Conservation (phyloP, 2,113 vertebrate species). For the Sturnira hondurensis region DNA sequence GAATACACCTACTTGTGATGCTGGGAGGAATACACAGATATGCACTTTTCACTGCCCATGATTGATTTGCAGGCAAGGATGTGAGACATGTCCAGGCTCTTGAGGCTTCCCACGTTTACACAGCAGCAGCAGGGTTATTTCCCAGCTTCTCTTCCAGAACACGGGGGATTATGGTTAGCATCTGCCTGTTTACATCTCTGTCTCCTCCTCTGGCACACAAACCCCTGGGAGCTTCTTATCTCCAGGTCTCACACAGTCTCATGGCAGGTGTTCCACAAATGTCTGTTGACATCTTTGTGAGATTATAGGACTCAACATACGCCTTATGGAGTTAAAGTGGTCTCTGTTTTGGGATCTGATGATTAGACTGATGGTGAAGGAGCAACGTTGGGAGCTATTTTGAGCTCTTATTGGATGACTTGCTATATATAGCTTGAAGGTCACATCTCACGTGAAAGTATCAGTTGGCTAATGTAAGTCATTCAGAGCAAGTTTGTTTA, state of each 20-base stretch:
- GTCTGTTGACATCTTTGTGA: background rate
- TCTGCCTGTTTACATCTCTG: background rate
- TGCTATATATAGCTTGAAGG: conserved; percentile 25
- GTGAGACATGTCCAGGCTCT: background rate
- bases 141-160: background rate
- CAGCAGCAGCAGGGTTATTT: background rate
- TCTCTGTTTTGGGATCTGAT: background rate
- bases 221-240: background rate
- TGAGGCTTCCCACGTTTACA: background rate
- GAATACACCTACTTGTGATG: background rate
- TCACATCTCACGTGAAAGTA: conserved; percentile 48
- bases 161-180: background rate
- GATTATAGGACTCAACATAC: background rate
- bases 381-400: background rate
- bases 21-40: background rate
- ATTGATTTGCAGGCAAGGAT: background rate
- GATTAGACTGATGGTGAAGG: background rate
- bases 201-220: background rate
- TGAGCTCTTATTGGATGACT: background rate
- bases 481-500: conserved; percentile 59
- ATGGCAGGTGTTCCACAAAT: background rate
- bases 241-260: background rate
- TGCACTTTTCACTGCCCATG: background rate
- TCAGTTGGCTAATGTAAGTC: conserved; percentile 31
- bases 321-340: background rate